Conservation (phyloP, 2,888 invertebrate genomes). For the Epirrhoe alternata region DNA sequence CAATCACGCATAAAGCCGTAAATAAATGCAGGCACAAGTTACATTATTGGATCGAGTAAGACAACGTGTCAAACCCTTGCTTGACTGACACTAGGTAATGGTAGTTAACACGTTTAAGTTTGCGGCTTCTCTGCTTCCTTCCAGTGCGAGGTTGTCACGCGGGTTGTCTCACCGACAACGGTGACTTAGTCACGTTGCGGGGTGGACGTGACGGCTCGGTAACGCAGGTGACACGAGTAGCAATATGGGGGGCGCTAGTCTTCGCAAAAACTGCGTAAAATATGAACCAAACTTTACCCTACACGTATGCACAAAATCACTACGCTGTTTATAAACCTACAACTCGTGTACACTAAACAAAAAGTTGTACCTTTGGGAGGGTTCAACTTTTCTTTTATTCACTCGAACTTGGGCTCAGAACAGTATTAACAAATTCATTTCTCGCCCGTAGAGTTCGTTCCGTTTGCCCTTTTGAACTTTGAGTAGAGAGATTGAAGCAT, state of each 20-base stretch:
- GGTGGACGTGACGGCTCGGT: too few relatives aligned
- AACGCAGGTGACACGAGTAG: too few relatives aligned
- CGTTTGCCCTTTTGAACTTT: slow-evolving; percentile 45
- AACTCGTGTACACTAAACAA: slow-evolving; percentile 28
- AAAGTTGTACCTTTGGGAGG: slow-evolving; percentile 32
- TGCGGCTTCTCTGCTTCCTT: too few relatives aligned
- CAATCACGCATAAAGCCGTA: too few relatives aligned
- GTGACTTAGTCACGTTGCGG: too few relatives aligned
- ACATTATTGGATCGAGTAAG: too few relatives aligned
- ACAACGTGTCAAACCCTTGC: too few relatives aligned
- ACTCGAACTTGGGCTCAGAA: slow-evolving; percentile 37
- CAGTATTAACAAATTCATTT: slow-evolving; percentile 46
- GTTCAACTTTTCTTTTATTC: slow-evolving; percentile 43
- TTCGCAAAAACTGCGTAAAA: slow-evolving; percentile 2
- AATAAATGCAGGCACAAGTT: too few relatives aligned
- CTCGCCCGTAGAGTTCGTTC: slow-evolving; percentile 42
- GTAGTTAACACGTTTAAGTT: too few relatives aligned
- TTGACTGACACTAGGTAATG: too few relatives aligned
- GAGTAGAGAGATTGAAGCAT: slow-evolving; percentile 37
- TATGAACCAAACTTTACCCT: slow-evolving; percentile 42
- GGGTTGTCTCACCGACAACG: too few relatives aligned
- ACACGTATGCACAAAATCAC: slow-evolving; percentile 47
- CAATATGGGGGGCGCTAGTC: neutral
- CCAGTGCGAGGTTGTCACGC: too few relatives aligned
- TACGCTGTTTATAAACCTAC: slow-evolving; percentile 40